Evolutionary conservation across 2,113 vertebrate species (phyloP).

Genomic region (Mystacornis crossleyi): DNA sequence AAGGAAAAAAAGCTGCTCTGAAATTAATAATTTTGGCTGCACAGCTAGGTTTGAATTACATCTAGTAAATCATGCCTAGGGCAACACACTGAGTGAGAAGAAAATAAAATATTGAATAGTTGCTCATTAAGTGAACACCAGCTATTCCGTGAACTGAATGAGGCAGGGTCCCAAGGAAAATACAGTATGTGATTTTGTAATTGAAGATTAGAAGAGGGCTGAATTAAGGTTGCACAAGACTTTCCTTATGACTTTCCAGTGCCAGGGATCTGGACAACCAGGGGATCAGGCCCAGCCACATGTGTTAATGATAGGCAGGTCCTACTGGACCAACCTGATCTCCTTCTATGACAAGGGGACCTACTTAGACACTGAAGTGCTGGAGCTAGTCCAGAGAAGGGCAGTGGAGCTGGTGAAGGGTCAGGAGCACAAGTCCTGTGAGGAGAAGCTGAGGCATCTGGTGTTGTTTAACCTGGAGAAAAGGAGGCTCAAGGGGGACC

Average conservation of each 20-base stretch:
- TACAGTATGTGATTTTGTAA: constrained; percentile 1
- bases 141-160: constrained; percentile 21
- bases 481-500: background rate
- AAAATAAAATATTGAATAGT: constrained; percentile 70
- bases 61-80: constrained; percentile 61
- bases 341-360: background rate
- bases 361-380: background rate
- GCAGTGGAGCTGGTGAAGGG: background rate
- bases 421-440: background rate
- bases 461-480: background rate
- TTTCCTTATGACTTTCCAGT: background rate
- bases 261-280: background rate
- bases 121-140: constrained; percentile 46
- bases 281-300: background rate
- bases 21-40: constrained; percentile 65
- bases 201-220: background rate
- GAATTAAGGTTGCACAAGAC: background rate
- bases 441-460: background rate
- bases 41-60: constrained; percentile 61
- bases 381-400: background rate
- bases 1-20: constrained; percentile 12
- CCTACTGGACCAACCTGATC: background rate
- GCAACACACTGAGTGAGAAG: constrained; percentile 60
- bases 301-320: background rate
- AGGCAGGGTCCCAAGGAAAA: constrained; percentile 32